phyloP scores from a whole-genome alignment of 2,797 vertebrate species.

The Oreortyx pictus region DNA sequence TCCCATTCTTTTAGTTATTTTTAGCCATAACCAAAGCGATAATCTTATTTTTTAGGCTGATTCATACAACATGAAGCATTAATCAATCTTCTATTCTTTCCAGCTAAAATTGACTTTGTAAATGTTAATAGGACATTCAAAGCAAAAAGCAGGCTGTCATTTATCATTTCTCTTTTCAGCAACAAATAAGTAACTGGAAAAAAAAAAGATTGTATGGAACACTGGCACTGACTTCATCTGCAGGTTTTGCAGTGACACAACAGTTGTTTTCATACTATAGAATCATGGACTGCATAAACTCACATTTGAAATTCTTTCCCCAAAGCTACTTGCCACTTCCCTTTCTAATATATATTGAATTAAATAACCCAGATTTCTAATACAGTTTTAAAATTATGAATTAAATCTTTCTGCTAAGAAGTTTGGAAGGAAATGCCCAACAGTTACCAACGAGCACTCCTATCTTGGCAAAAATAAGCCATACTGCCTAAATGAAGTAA shows the following conservation, averaged over 20 bases:
- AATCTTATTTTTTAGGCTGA: slow-evolving; percentile 8
- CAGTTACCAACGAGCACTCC: background rate
- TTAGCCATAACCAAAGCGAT: background rate
- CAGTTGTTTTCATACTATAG: background rate
- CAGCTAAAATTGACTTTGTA: slow-evolving; percentile 10
- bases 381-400: background rate
- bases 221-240: background rate
- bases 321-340: background rate
- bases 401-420: background rate
- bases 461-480: background rate
- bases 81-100: slow-evolving; percentile 18
- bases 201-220: background rate
- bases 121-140: slow-evolving; percentile 17
- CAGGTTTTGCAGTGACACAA: background rate
- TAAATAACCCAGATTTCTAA: background rate
- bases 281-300: background rate
- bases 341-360: background rate
- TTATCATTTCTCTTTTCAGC: slow-evolving; percentile 11
- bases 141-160: background rate
- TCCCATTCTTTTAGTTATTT: background rate
- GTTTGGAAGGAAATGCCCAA: background rate
- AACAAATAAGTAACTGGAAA: slow-evolving; percentile 20
- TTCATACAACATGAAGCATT: background rate
- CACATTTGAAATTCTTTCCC: background rate
- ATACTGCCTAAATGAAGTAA: background rate